Conservation (phyloP, 2,113 vertebrate species). For the Phainopepla nitens region DNA sequence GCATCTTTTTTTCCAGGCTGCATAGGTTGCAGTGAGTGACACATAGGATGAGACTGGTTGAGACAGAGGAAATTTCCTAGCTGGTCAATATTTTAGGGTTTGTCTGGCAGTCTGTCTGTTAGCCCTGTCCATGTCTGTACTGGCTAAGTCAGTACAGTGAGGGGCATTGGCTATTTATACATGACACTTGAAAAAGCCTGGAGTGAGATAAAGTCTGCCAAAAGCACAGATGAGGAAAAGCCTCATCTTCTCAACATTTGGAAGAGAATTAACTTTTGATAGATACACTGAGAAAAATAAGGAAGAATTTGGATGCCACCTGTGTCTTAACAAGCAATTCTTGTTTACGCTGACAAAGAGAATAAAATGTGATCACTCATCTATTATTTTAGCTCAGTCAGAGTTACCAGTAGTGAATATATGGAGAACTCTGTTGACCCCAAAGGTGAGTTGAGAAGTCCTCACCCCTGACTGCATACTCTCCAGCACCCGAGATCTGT, state of each 20-base stretch:
- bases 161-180: neutral
- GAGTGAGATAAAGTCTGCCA: neutral
- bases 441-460: neutral
- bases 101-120: neutral
- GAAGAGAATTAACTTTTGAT: neutral
- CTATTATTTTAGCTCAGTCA: neutral
- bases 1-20: accelerated
- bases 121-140: neutral
- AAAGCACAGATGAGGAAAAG: neutral
- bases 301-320: neutral
- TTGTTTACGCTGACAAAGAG: neutral
- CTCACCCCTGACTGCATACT: neutral
- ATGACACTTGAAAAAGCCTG: neutral
- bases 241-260: neutral
- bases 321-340: neutral
- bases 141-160: neutral
- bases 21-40: accelerated
- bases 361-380: neutral
- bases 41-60: neutral
- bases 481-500: neutral
- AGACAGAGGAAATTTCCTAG: neutral
- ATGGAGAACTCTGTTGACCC: neutral
- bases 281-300: neutral
- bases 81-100: neutral
- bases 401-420: neutral